A percentile compares a stretch with the other conserved stretches of the same genome.
Conservation (phyloP, 2,113 vertebrate genomes). For the Campylomormyrus numenius region DNA sequence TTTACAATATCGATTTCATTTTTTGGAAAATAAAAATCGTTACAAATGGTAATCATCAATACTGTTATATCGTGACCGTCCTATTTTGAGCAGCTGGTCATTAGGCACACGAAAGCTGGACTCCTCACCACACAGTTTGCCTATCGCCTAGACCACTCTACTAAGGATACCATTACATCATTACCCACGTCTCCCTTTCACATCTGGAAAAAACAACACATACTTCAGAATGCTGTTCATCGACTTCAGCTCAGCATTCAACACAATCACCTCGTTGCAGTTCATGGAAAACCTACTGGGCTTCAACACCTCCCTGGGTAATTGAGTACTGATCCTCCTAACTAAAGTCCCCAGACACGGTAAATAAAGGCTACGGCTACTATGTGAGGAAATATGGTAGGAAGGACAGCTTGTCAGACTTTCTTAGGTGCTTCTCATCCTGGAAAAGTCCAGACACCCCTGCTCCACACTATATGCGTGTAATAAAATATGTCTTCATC, state of each 20-base stretch:
- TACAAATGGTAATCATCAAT: background rate
- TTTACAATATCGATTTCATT: background rate
- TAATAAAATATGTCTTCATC: background rate
- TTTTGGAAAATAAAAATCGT: background rate
- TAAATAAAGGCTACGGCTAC: too few relatives aligned
- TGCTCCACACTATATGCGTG: background rate
- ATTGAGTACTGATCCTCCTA: too few relatives aligned
- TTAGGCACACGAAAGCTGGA: background rate
- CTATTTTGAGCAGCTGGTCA: background rate
- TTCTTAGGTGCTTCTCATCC: too few relatives aligned
- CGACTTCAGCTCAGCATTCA: background rate
- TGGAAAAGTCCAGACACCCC: background rate
- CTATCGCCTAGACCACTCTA: background rate
- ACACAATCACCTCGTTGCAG: background rate
- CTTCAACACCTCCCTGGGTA: too few relatives aligned
- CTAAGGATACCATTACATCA: too few relatives aligned
- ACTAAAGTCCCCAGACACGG: too few relatives aligned
- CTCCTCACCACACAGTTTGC: background rate
- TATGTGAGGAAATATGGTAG: too few relatives aligned
- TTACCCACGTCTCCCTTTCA: too few relatives aligned
- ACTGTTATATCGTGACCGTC: background rate
- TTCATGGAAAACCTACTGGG: background rate
- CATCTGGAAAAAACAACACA: too few relatives aligned
- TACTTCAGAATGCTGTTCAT: background rate
- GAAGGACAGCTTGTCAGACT: too few relatives aligned